Conservation (phyloP, 2,113 vertebrate species). For the Ramphastos sulfuratus region DNA sequence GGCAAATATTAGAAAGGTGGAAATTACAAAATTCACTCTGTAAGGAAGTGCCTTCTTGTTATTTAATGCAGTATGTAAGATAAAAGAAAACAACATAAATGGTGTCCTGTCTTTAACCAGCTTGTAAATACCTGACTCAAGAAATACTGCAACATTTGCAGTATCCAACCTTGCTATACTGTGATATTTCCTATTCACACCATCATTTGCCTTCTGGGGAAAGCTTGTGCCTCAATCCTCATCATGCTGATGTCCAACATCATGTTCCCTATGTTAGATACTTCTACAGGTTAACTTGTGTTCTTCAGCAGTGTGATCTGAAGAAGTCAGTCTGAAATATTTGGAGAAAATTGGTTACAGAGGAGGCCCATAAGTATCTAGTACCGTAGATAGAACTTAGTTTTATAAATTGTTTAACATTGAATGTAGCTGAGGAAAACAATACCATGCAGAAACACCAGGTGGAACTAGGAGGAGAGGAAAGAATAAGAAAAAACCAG, state of each 20-base stretch:
- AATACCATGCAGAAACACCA: constrained; percentile 24
- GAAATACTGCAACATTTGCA: background rate
- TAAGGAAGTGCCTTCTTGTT: constrained; percentile 13
- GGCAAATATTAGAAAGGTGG: background rate
- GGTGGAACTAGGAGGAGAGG: constrained; percentile 23
- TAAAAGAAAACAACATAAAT: background rate
- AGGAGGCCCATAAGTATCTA: background rate
- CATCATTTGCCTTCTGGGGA: background rate
- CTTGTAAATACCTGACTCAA: constrained; percentile 3
- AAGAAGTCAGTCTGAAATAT: background rate
- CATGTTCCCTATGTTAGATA: background rate
- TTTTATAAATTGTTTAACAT: background rate
- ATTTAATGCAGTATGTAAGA: constrained; percentile 29
- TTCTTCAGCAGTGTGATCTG: background rate
- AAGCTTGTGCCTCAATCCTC: background rate
- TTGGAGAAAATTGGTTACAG: background rate
- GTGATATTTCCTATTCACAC: constrained; percentile 19
- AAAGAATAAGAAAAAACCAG: background rate
- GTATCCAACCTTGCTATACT: too few relatives aligned
- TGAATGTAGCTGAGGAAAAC: background rate
- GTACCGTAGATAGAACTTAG: background rate
- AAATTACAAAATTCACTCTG: background rate
- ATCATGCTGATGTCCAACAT: background rate
- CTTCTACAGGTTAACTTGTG: background rate
- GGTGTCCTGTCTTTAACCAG: background rate